Evolutionary conservation across 2,888 invertebrate genomes (phyloP).

Genomic region (Eupithecia dodoneata): DNA sequence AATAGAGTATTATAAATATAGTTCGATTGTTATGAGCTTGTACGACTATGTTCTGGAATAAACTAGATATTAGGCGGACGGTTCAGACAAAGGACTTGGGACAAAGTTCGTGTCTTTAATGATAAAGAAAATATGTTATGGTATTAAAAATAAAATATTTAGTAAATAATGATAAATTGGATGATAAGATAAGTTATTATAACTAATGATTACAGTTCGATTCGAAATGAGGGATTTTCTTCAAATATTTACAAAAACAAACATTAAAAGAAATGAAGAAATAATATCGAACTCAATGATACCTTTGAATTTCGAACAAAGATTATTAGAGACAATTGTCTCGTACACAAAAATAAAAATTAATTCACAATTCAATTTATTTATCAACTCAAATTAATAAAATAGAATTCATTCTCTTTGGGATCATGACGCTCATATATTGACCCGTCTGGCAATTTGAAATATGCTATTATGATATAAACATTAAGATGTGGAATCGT

Average conservation of each 20-base stretch:
- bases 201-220: not conserved
- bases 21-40: slow-evolving; percentile 24
- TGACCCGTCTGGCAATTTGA: slow-evolving; percentile 30
- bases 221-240: not conserved
- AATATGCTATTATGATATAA: slow-evolving; percentile 36
- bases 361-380: not conserved
- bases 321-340: not conserved
- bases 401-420: not conserved
- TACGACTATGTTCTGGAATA: slow-evolving; percentile 28
- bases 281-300: too few relatives aligned
- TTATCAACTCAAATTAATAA: not conserved
- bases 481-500: slow-evolving; percentile 27
- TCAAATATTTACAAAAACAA: not conserved
- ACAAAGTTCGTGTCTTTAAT: slow-evolving; percentile 14
- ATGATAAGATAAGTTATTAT: not conserved
- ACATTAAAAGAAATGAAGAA: not conserved
- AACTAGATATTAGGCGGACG: slow-evolving; percentile 11
- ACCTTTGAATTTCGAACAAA: not conserved
- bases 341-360: not conserved
- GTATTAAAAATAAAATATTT: not conserved
- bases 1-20: slow-evolving; percentile 37
- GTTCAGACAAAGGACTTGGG: slow-evolving; percentile 15
- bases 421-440: slow-evolving; percentile 22
- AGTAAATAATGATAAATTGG: not conserved
- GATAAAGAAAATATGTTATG: slow-evolving; percentile 11